Conservation (phyloP, 2,888 invertebrate species). For the Platerodrilus igneus region DNA sequence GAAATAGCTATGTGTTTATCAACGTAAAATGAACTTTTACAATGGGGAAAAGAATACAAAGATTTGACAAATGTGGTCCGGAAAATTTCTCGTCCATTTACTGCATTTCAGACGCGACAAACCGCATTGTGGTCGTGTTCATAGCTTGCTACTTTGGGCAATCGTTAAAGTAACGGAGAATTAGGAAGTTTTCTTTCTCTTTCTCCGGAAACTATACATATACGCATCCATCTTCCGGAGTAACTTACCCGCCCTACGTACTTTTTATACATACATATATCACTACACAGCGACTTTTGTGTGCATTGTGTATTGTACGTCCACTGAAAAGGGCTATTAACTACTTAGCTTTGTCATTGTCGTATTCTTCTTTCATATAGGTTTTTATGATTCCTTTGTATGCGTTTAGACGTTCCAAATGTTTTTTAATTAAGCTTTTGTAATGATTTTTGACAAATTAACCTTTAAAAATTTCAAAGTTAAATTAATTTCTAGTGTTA, state of each 20-base stretch:
- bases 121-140: slow-evolving; percentile 41
- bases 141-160: slow-evolving; percentile 36
- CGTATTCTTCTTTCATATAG: too few species aligned
- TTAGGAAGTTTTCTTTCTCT: slow-evolving; percentile 48
- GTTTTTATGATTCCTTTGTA: too few species aligned
- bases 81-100: slow-evolving; percentile 45
- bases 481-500: too few species aligned
- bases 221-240: slow-evolving; percentile 49
- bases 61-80: too few species aligned
- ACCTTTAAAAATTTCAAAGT: too few species aligned
- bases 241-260: slow-evolving; percentile 24
- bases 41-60: too few species aligned
- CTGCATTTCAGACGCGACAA: slow-evolving; percentile 45
- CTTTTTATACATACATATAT: slow-evolving; percentile 23
- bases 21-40: too few species aligned
- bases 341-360: too few species aligned
- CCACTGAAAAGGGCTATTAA: slow-evolving; percentile 11
- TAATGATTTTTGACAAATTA: too few species aligned
- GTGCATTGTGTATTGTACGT: slow-evolving; percentile 7
- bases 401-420: too few species aligned
- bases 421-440: too few species aligned
- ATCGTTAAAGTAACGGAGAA: slow-evolving; percentile 49
- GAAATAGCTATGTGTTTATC: too few species aligned
- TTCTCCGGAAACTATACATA: slow-evolving; percentile 49
- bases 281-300: slow-evolving; percentile 20